Conservation (phyloP, 2,113 vertebrate species). For the Odocoileus hemionus region DNA sequence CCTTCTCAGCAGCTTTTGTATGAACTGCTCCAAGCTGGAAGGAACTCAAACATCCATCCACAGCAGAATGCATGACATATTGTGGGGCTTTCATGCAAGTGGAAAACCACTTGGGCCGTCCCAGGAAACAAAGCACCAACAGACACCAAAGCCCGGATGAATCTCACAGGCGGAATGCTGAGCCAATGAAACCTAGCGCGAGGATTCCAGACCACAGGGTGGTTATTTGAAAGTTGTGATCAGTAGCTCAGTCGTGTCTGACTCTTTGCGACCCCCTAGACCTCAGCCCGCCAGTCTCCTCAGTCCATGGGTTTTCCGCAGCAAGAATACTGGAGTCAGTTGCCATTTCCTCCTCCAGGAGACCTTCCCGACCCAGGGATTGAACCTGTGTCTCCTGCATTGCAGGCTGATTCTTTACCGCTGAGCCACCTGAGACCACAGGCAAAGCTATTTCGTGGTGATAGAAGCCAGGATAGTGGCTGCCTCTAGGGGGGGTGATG, state of each 20-base stretch:
- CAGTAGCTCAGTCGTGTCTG: neutral
- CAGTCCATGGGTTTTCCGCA: neutral
- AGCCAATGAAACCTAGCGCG: neutral
- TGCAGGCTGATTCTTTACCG: neutral
- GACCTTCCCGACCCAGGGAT: neutral
- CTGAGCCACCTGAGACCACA: neutral
- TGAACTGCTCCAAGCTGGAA: too few relatives aligned
- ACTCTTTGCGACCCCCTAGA: neutral
- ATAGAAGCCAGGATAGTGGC: neutral
- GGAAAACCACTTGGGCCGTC: neutral
- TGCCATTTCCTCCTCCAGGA: neutral
- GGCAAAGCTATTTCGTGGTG: neutral
- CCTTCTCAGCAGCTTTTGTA: neutral
- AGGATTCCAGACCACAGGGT: neutral
- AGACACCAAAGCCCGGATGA: neutral
- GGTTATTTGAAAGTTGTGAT: neutral
- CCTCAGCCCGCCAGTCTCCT: neutral
- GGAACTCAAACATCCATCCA: fast-evolving
- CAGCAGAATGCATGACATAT: neutral
- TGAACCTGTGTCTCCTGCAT: fast-evolving
- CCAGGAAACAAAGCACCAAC: neutral
- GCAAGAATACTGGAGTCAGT: neutral
- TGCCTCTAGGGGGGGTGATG: neutral
- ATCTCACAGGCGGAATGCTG: neutral
- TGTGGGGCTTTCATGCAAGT: fast-evolving